These are phyloP conservation scores for Dryobota labecula DNA, from an alignment of 2,888 invertebrate species.

Conservation along the genomic window DNA sequence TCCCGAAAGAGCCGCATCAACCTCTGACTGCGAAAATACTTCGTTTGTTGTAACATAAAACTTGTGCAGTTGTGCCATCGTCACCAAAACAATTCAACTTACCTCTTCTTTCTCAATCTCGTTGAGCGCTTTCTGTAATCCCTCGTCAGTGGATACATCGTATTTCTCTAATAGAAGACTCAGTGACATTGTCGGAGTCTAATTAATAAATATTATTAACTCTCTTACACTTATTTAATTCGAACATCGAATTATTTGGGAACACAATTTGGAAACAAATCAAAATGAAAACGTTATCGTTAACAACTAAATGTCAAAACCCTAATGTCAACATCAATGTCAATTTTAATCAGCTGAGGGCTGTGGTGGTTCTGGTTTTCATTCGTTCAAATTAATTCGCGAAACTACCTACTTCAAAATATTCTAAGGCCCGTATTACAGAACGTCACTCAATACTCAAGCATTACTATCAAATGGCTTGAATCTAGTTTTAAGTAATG, in stretches of 20 bases:
- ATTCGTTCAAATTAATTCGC: background rate
- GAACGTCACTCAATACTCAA: too few relatives aligned
- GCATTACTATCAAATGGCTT: too few relatives aligned
- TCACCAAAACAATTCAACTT: conserved; percentile 64
- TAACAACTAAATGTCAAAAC: conserved; percentile 46
- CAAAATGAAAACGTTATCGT: conserved; percentile 41
- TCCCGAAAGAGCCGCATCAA: conserved; percentile 93
- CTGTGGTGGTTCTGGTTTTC: background rate
- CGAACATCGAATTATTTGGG: conserved; percentile 7
- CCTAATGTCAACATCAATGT: conserved; percentile 25
- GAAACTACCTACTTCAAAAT: background rate
- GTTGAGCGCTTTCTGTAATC: conserved; percentile 89
- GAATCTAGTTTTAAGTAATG: too few relatives aligned
- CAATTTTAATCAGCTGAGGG: conserved; percentile 32
- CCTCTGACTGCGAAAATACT: conserved; percentile 90
- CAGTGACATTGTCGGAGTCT: conserved; percentile 74
- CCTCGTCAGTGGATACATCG: conserved; percentile 89
- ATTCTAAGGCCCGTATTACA: too few relatives aligned
- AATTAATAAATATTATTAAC: conserved; percentile 2
- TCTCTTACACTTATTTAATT: background rate
- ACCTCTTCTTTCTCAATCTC: conserved; percentile 91
- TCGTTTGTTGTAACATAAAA: conserved; percentile 26
- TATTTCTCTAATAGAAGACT: conserved; percentile 85
- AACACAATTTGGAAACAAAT: conserved; percentile 36
- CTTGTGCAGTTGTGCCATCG: conserved; percentile 53